A percentile compares a stretch with the other conserved stretches of the same genome.
phyloP scores from a whole-genome alignment of 2,797 vertebrate species.

The Hylomyscus alleni region DNA sequence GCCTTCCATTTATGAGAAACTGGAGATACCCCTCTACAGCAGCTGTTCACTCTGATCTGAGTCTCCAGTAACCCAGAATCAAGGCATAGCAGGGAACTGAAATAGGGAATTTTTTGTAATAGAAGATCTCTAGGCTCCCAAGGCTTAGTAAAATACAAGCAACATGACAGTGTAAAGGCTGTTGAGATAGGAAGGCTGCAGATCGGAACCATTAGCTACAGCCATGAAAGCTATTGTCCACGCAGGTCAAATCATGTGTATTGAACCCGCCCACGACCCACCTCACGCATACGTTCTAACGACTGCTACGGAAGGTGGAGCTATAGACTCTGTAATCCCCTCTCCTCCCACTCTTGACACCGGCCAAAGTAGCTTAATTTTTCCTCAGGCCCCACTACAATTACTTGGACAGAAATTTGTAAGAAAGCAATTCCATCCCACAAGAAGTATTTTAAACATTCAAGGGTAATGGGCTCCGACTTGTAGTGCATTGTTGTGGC shows the following conservation, averaged over 20 bases:
- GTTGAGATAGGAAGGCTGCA: neutral
- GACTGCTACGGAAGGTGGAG: neutral
- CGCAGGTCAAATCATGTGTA: neutral
- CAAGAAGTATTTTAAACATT: conserved; percentile 45
- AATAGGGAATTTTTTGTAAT: neutral
- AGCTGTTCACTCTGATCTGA: neutral
- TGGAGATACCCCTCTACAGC: neutral
- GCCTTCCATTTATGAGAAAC: neutral
- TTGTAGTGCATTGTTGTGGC: neutral
- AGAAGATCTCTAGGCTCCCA: neutral
- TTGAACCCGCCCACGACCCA: neutral
- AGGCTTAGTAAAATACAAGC: neutral
- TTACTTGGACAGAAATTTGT: conserved; percentile 41
- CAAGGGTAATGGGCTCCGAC: neutral
- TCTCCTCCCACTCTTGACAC: neutral
- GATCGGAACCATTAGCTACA: neutral
- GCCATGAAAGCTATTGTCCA: neutral
- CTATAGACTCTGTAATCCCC: neutral
- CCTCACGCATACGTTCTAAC: neutral
- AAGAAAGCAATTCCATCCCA: conserved; percentile 54
- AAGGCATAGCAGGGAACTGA: neutral
- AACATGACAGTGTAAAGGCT: neutral
- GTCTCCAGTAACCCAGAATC: neutral
- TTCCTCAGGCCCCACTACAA: conserved; percentile 17
- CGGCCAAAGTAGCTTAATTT: neutral